Conservation (phyloP, 2,888 invertebrate species). For the Archips xylosteana region DNA sequence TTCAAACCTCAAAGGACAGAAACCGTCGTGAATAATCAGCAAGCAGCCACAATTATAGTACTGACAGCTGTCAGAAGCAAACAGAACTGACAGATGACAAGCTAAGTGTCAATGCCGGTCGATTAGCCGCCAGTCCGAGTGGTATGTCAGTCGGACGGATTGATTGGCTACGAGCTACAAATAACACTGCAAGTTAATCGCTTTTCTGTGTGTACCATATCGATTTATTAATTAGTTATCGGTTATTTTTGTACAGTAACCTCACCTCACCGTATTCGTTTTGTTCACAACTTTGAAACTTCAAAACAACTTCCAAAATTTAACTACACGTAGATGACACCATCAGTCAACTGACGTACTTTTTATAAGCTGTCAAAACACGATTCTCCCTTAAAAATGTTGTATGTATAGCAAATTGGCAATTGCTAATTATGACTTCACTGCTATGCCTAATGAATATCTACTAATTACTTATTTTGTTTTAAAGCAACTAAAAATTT, state of each 20-base stretch:
- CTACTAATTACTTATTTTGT: too few species aligned
- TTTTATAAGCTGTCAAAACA: too few species aligned
- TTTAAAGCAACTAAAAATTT: too few species aligned
- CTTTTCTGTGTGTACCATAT: background rate
- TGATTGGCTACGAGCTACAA: constrained; percentile 24
- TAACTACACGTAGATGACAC: too few species aligned
- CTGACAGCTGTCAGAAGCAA: constrained; percentile 14
- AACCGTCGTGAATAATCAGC: background rate
- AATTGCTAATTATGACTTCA: too few species aligned
- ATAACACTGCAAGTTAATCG: constrained; percentile 6
- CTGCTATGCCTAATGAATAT: too few species aligned
- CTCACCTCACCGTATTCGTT: background rate
- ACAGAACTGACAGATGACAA: constrained; percentile 35
- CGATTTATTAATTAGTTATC: background rate
- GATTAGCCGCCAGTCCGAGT: constrained; percentile 16
- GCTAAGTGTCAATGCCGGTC: constrained; percentile 13
- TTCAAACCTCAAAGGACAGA: background rate
- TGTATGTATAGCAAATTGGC: too few species aligned
- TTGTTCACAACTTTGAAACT: background rate
- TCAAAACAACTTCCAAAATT: background rate
- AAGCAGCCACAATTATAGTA: background rate
- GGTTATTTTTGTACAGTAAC: background rate
- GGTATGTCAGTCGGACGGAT: constrained; percentile 31
- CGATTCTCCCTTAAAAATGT: too few species aligned
- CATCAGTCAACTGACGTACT: too few species aligned